Base-by-base conservation (phyloP, 2,888 invertebrate genomes). In the Embidobia sp. region DNA sequence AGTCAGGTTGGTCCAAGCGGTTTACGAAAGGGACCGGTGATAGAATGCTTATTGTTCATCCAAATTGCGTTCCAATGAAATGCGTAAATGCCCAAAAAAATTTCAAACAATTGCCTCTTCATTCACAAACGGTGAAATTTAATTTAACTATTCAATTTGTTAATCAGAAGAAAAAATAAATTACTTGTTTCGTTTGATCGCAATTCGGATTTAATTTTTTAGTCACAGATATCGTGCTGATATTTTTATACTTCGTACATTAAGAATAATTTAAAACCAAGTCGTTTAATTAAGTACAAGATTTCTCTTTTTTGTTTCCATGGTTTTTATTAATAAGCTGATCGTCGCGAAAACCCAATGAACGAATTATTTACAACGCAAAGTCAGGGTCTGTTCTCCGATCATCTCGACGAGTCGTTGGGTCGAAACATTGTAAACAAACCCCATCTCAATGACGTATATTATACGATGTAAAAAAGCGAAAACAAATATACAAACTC, bases 401-500 rank as follows among this genome's bases (percentile, higher is more conserved):
- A n/a, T n/a, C 29, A 29, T 16, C 11, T 16, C 13, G n/a, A 31
- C 18, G 16, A 46, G 49, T 49, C 53, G 8, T 53, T 53, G 66
- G 40, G 51, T 15, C n/a, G 15, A 48, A 35, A 3, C n/a, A 46
- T 42, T 55, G 57, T 55, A 48, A 49, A 49, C 33, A 8, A 33
- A 33, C 35, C 33, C 42, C 40, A 26, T 40, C 57, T 59, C 69
- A 69, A 69, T 48, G 27, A 57, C 31, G 2, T 40, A 46, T 16
- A 44, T 33, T 51, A 51, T 33, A 15, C 29, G 27, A 63, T 73
- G 63, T 64, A 73, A 48, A 63, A 37, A 64, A 5, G 10, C 3
- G 22, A 22, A 51, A 19, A 37, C 63, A 57, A 73, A 73, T 73
- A 73, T 49, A 73, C 16, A 37, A 55, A 63, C 3, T 48, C 63